Percentiles rank a stretch among this genome's conserved stretches.
phyloP scores from a whole-genome alignment of 2,888 invertebrate species.

The Campopleginae sp. region DNA sequence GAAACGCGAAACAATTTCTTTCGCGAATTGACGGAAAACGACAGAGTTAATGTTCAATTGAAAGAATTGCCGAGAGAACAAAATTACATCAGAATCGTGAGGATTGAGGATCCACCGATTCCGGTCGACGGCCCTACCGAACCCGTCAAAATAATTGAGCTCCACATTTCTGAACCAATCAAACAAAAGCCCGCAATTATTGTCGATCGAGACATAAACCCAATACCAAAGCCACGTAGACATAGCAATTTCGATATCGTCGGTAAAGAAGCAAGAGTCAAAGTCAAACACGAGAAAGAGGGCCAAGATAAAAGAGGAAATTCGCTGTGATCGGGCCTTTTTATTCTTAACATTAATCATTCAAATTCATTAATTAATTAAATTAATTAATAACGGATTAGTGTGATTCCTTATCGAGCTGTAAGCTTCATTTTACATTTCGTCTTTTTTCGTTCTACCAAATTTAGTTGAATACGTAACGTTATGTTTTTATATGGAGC shows the following conservation, averaged over 20 bases:
- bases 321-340: slow-evolving; percentile 69
- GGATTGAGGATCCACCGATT: slow-evolving; percentile 75
- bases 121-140: slow-evolving; percentile 72
- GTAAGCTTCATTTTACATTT: slow-evolving; percentile 39
- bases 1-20: slow-evolving; percentile 79
- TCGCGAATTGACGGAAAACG: slow-evolving; percentile 74
- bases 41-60: slow-evolving; percentile 76
- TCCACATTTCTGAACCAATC: slow-evolving; percentile 85
- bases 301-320: slow-evolving; percentile 69
- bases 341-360: slow-evolving; percentile 2
- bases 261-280: slow-evolving; percentile 42
- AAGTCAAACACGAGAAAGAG: slow-evolving; percentile 48
- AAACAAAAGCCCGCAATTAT: slow-evolving; percentile 79
- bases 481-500: slow-evolving; percentile 47
- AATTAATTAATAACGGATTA: neutral
- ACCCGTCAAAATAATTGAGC: slow-evolving; percentile 84
- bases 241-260: slow-evolving; percentile 76
- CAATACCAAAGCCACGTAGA: slow-evolving; percentile 87
- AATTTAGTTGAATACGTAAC: slow-evolving; percentile 31
- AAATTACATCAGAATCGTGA: slow-evolving; percentile 78
- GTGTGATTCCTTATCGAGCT: slow-evolving; percentile 31
- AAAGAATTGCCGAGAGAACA: slow-evolving; percentile 79
- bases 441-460: slow-evolving; percentile 1
- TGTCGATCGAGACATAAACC: slow-evolving; percentile 79
- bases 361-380: neutral